Percentiles rank a stretch among this genome's conserved stretches.
Evolutionary conservation across 2,113 vertebrate species (phyloP).

Genomic region (Tragelaphus strepsiceros): DNA sequence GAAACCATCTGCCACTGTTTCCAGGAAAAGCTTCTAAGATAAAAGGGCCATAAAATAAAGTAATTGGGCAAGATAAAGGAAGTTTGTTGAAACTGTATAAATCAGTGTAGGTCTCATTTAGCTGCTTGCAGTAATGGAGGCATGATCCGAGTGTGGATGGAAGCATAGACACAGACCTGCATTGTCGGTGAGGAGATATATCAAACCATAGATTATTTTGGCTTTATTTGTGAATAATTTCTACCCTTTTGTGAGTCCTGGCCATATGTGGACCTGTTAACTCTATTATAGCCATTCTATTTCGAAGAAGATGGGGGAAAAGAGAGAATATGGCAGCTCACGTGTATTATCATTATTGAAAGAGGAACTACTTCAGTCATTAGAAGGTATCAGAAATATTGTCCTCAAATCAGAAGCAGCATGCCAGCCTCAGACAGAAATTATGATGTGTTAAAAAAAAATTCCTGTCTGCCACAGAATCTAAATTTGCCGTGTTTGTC

Average conservation of each 20-base stretch:
- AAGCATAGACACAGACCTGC: background rate
- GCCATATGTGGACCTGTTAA: background rate
- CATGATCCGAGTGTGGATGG: accelerated
- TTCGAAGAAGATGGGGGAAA: background rate
- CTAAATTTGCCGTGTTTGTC: background rate
- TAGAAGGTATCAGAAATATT: background rate
- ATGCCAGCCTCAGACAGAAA: background rate
- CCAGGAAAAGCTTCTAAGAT: background rate
- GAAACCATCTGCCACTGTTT: background rate
- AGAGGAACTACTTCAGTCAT: background rate
- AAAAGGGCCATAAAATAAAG: background rate
- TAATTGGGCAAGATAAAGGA: background rate
- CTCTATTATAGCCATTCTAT: background rate
- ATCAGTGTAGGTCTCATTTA: background rate
- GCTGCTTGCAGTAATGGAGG: background rate
- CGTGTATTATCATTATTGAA: background rate
- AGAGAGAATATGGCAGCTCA: background rate
- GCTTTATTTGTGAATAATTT: background rate
- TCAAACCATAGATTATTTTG: background rate
- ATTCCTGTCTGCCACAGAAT: background rate
- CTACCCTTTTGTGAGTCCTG: background rate
- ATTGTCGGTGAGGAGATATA: background rate
- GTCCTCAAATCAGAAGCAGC: background rate
- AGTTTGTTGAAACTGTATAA: background rate
- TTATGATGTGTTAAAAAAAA: background rate